These are phyloP conservation scores for Cynodonichthys magdalenae DNA, from an alignment of 2,797 vertebrate species.

Conservation along the genomic window DNA sequence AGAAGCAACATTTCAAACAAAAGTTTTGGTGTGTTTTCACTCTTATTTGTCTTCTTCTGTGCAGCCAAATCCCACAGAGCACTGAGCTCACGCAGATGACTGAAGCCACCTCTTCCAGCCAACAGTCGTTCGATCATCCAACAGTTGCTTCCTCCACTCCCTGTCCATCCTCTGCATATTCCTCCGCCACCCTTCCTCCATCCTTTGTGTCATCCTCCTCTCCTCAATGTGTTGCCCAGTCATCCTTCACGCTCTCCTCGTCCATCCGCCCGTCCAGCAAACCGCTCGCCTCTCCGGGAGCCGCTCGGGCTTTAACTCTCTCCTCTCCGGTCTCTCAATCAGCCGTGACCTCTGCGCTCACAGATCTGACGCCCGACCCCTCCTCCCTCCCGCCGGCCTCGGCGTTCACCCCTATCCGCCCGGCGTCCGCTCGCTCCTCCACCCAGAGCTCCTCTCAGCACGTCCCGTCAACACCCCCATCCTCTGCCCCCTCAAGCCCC, in stretches of 20 bases:
- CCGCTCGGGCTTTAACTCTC: conserved; percentile 31
- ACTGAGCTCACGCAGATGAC: conserved; percentile 73
- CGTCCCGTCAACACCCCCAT: conserved; percentile 54
- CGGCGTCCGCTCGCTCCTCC: conserved; percentile 30
- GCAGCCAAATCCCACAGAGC: conserved; percentile 73
- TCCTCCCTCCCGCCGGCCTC: conserved; percentile 49
- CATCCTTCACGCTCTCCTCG: conserved; percentile 51
- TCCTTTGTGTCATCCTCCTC: conserved; percentile 45
- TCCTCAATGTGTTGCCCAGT: conserved; percentile 24
- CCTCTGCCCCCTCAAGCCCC: conserved; percentile 59
- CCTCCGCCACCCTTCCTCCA: conserved; percentile 59
- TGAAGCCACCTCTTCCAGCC: conserved; percentile 45
- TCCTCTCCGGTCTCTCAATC: conserved; percentile 18
- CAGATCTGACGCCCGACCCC: conserved; percentile 7
- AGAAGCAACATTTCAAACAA: neutral
- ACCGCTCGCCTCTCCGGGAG: conserved; percentile 45
- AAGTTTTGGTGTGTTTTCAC: conserved; percentile 7
- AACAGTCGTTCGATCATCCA: conserved; percentile 37
- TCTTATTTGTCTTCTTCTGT: conserved; percentile 15
- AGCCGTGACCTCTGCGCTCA: neutral
- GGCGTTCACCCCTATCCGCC: conserved; percentile 65
- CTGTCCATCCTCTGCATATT: conserved; percentile 24
- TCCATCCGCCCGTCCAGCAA: conserved; percentile 60
- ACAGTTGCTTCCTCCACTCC: conserved; percentile 26
- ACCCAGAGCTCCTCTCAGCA: conserved; percentile 42